phyloP scores from a whole-genome alignment of 2,113 vertebrate genomes.

The Anser brachyrhynchus region DNA sequence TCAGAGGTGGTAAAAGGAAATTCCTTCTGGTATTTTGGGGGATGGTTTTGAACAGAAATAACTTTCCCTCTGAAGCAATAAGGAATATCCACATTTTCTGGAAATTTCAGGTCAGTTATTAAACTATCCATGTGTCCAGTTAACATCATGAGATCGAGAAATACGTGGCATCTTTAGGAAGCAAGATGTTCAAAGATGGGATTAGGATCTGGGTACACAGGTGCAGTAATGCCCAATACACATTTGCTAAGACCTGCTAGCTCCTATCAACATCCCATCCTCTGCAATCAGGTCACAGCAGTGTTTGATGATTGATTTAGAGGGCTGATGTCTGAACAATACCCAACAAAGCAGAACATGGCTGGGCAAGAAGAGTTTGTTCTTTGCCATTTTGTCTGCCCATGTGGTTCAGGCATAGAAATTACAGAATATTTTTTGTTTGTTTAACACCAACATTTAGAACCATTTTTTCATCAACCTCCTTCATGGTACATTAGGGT shows the following conservation, averaged over 20 bases:
- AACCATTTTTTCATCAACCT: fast-evolving
- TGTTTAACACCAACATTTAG: background rate
- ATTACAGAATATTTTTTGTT: background rate
- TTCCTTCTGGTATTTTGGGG: background rate
- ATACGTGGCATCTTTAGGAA: background rate
- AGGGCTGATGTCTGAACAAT: background rate
- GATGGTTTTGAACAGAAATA: background rate
- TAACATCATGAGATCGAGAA: background rate
- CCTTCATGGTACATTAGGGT: background rate
- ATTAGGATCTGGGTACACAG: background rate
- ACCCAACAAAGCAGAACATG: background rate
- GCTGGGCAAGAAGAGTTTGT: background rate
- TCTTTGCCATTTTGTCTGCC: background rate
- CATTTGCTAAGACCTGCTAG: background rate
- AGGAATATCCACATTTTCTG: background rate
- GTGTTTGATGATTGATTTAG: background rate
- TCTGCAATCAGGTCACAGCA: background rate
- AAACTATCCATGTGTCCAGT: background rate
- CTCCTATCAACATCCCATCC: background rate
- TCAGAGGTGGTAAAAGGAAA: background rate
- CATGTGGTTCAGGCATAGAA: background rate
- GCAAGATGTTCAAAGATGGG: background rate
- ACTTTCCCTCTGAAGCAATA: background rate
- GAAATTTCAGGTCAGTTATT: background rate
- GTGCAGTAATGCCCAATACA: background rate